These are phyloP conservation scores for Mythimna ferrago DNA, from an alignment of 2,888 invertebrate genomes.

Conservation along the genomic window DNA sequence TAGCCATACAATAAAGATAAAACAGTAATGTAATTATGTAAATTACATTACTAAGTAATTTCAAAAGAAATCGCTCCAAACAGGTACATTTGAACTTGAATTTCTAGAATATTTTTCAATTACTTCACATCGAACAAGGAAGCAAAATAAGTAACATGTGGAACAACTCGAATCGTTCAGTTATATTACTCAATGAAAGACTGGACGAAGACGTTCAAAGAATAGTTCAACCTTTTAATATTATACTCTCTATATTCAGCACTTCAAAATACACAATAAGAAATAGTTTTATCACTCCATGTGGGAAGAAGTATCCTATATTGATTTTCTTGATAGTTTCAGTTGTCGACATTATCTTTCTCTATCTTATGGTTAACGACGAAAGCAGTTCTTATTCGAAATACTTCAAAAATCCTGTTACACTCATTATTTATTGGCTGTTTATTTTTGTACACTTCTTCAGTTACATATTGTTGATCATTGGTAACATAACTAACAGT, in stretches of 20 bases:
- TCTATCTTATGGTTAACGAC: background rate
- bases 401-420: background rate
- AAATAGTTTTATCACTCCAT: background rate
- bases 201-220: slow-evolving; percentile 4
- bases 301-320: slow-evolving; percentile 17
- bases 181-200: background rate
- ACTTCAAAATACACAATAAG: slow-evolving; percentile 28
- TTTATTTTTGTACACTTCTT: background rate
- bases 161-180: background rate
- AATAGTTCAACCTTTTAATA: slow-evolving; percentile 18
- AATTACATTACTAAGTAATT: background rate
- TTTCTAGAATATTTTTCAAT: too few relatives aligned
- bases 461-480: background rate
- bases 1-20: background rate
- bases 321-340: background rate
- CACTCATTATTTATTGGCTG: background rate
- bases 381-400: fast-evolving
- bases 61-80: background rate
- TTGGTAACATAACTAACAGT: background rate
- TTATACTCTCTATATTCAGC: background rate
- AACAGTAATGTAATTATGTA: background rate
- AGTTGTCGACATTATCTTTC: background rate
- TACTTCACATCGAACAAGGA: too few relatives aligned
- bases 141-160: background rate
- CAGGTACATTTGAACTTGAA: too few relatives aligned